Evolutionary conservation across 2,113 vertebrate species (phyloP), one percentile per base, ranked within the genome.

Genomic region (Podiceps cristatus): DNA sequence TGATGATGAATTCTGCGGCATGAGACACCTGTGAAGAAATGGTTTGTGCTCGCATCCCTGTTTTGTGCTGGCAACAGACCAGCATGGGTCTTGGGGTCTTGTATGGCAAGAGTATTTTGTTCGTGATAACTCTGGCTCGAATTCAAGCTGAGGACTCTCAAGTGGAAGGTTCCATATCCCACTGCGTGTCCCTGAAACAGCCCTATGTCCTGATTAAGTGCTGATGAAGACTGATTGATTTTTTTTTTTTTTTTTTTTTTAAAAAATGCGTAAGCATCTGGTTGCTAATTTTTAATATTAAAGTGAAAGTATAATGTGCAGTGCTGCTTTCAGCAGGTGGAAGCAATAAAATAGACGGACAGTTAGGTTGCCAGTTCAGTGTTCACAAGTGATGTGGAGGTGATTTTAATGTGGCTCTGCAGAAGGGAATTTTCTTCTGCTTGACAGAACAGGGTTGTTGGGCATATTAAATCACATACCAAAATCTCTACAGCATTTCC

Each of bases 331-430:
- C 90, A 97, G 93, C 96, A 93, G 89, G 82, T 73, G 56, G 71
- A 91, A 64, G 64, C 78, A 66, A 66, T 81, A 67, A 96, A 94
- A 76, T 47, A 96, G 76, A 77, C 13, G 53, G 90, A 95, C 87
- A 97, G 86, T 95, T 94, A 97, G 88, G 90, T 94, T 93, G 47
- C 80, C 58, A 82, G 63, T 97, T 95, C 50, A 28, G 62, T 92
- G 81, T 95, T 97, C 78, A 64, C 86, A 92, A 88, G 87, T 69
- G 47, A 47, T 67, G 82, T 85, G 86, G 64, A 87, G 68, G 75
- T 86, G 95, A 92, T 86, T 85, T 90, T 89, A 94, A 91, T 72
- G 59, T 40, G n/a, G 31, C 73, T 91, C 93, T 82, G 56, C 67
- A 80, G 66, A 94, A 93, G 76, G 25, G 73, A 94, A 77, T 92